Evolutionary conservation across 2,888 invertebrate species (phyloP).

Genomic region (Lepidocyrtoides sp.): DNA sequence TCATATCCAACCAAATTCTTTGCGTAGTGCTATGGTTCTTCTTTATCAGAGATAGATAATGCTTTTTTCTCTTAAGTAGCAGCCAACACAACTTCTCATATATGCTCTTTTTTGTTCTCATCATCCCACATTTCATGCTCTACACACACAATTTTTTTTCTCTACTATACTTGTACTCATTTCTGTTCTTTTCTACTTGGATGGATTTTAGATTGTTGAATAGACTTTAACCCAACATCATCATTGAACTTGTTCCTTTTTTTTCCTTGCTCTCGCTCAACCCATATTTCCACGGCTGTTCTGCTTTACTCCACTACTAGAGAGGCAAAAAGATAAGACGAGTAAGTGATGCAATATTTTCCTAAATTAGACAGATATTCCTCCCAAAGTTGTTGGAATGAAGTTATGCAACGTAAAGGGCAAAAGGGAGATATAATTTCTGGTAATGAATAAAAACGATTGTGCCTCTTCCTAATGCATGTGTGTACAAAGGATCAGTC

Average conservation of each 20-base stretch:
- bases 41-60: conserved; percentile 2
- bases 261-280: not conserved
- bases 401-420: conserved; percentile 67
- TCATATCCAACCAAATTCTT: conserved; percentile 52
- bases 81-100: no score
- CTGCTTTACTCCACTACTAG: not conserved
- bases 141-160: not conserved
- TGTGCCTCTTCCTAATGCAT: conserved; percentile 14
- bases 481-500: not conserved
- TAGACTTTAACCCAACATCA: conserved; percentile 12
- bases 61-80: conserved; percentile 1
- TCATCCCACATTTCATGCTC: not conserved
- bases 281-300: not conserved
- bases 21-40: not conserved
- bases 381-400: conserved; percentile 55
- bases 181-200: conserved; percentile 34
- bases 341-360: conserved; percentile 75
- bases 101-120: conserved; percentile 3
- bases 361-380: conserved; percentile 76
- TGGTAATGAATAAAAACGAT: conserved; percentile 70
- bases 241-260: conserved; percentile 47
- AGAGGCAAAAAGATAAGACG: conserved; percentile 62
- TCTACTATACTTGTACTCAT: not conserved
- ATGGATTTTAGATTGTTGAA: not conserved
- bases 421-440: conserved; percentile 62